Base-by-base conservation (phyloP, 2,797 vertebrate genomes). In the Manis pentadactyla region DNA sequence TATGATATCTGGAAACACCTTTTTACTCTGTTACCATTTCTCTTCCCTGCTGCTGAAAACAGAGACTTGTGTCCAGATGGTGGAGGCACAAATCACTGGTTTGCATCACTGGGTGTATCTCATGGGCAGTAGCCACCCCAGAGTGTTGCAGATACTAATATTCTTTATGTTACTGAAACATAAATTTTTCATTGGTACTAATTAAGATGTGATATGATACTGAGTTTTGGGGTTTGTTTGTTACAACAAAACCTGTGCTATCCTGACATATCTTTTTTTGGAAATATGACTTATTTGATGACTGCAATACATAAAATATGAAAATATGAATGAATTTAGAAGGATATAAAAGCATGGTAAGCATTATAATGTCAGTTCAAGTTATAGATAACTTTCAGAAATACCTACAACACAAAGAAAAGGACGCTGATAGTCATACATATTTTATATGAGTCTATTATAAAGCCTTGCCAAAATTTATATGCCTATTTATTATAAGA, bases 251-350 rank as follows among this genome's bases (percentile, higher is more conserved):
- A 68, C 10, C 12, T 71, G 27, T 1, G 61, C 27, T 69, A 68
- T 77, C 3, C 13, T 95, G 39, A 77, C 7, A 37, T 68, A 18
- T 25, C 46, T 75, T 6, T 57, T 75, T 21, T 53, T 34, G 31
- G 69, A 97, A 83, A 37, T 78, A 73, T 71, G 21, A 49, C 8
- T 34, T 74, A 64, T 42, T 15, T 14, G 74, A 66, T 71, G 84
- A 46, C 17, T 85, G 1, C 1, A 91, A 25, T 75, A 68, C 51
- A 19, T 82, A 87, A 61, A 29, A 77, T 49, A 3, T 64, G 25
- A 93, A 95, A 95, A 42, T 81, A 64, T 90, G 46, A 78, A 59
- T 90, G 46, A 74, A 93, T 57, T 87, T 90, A 78, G 87, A 66
- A 84, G 15, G 37, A 94, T 87, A 64, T 23, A 77, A 73, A 68